Evolutionary conservation across 2,888 invertebrate genomes (phyloP), one percentile per base, ranked within the genome.

Genomic region (Meiosimyza platycephala): DNA sequence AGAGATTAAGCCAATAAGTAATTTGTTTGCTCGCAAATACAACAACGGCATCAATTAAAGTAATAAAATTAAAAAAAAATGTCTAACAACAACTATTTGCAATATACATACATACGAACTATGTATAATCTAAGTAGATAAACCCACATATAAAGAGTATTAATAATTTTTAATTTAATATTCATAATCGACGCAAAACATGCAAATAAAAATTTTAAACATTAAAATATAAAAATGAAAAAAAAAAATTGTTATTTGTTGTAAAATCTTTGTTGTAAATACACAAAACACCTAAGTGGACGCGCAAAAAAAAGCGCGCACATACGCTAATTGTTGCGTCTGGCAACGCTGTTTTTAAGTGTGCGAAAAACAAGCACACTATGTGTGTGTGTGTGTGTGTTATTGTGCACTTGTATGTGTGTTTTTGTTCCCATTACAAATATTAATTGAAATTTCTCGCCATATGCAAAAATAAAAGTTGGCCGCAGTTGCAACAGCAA

Each of bases 111-210:
- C 40, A 4, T 9, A 40, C 40, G 28, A 28, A 40, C 9, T 40
- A 40, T 40, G 40, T 40, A 40, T n/a, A 4, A 40, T 5, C 6
- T 6, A 40, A 6, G 6, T 40, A 40, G 6, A 40, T 40, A 40
- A 40, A 28, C 28, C 28, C 28, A 28, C 28, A 28, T 40, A 40
- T 7, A 40, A 40, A 40, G 9, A 40, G 40, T 9, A 40, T 28
- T 57, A 62, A 55, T 69, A 69, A 69, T 60, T 47, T 60, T 69
- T 60, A 16, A 62, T 69, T 60, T 69, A 60, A 60, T 69, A 69
- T 62, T 51, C 69, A 60, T 69, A 69, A 69, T 69, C 69, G 69
- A 62, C 33, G 18, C 40, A 52, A 51, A 60, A 60, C 69, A 69
- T 60, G 69, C 60, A 69, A 48, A 60, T 33, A 69, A 60, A 67